phyloP scores from a whole-genome alignment of 92 coral and sea anemone species.

The Porites divaricata region DNA sequence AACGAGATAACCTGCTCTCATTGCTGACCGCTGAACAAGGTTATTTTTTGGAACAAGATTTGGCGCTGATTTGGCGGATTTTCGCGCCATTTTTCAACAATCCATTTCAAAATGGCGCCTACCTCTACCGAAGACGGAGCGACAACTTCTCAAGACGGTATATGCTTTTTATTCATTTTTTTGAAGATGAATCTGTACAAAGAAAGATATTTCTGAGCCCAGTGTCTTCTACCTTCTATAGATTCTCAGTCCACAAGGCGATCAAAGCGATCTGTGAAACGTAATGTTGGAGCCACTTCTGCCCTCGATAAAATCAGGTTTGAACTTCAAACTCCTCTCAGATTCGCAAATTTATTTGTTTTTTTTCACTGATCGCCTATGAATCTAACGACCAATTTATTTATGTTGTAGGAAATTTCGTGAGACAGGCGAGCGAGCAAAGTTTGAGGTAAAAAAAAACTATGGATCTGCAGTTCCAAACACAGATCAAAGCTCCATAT shows the following conservation, averaged over 20 bases:
- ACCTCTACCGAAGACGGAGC: slow-evolving; percentile 55
- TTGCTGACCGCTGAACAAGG: too few species aligned
- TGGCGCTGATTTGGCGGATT: slow-evolving; percentile 3
- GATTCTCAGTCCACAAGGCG: slow-evolving; percentile 81
- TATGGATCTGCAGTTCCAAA: not conserved
- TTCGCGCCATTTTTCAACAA: slow-evolving; percentile 98
- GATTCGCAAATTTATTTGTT: not conserved
- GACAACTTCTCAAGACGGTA: slow-evolving; percentile 86
- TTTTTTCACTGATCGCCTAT: not conserved
- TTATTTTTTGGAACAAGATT: too few species aligned
- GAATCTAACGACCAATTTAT: not conserved
- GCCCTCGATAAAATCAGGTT: slow-evolving; percentile 97
- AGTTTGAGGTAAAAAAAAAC: slow-evolving; percentile 75
- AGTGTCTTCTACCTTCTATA: slow-evolving; percentile 1
- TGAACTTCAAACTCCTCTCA: not conserved
- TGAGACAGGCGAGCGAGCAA: slow-evolving; percentile 91
- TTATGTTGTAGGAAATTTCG: slow-evolving; percentile 77
- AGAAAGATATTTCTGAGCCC: too few species aligned
- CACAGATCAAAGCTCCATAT: not conserved
- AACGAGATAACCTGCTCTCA: too few species aligned
- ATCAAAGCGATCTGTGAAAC: slow-evolving; percentile 86
- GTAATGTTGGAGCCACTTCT: slow-evolving; percentile 76
- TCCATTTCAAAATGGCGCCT: slow-evolving; percentile 94
- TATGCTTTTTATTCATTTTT: not conserved
- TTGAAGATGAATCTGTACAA: not conserved